Evolutionary conservation across 2,888 invertebrate genomes (phyloP), one percentile per base, ranked within the genome.

Genomic region (Leucoptera coffeella): DNA sequence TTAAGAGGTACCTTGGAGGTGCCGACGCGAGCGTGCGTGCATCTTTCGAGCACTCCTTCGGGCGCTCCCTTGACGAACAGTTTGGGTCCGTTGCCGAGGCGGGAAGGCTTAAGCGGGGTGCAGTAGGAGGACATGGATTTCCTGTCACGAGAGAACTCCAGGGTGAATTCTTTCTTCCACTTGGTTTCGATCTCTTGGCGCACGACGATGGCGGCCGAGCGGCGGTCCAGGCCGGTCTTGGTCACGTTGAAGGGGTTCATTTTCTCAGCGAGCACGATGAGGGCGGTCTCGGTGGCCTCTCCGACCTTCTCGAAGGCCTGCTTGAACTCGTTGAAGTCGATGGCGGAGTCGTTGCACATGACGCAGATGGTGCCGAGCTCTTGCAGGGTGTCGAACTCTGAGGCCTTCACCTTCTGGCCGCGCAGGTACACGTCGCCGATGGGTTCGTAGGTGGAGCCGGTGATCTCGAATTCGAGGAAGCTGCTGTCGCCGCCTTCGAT

Each of bases 91-190:
- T 35, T 62, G 38, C 95, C 94, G 36, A 93, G 74, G 40, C 88
- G 85, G 37, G 85, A 85, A 25, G 90, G 75, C 67, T 94, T 95
- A 38, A 91, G 78, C 29, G 99, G 97, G 24, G 81, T 76, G 67
- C 95, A 95, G 65, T 92, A 97, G 22, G 90, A 85, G 39, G 96
- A 97, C 99, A 99, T 99, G 36, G 97, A 97, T 78, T 99, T 99
- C 72, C 99, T 88, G 80, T 99, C 99, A 49, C 99, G 89, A 20
- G 97, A 97, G 80, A 99, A 99, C 61, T 99, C 99, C 37, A 99
- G 79, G 23, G 99, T 99, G 76, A 96, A 99, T 56, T 99, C 97
- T 61, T 99, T 99, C 77, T 89, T 94, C 97, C 97, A 99, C 69
- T 94, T 94, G 43, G 91, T 87, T 59, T 95, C 93, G 56, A 96